A percentile compares a stretch with the other conserved stretches of the same genome.
These are phyloP conservation scores for Crocidura indochinensis DNA, from an alignment of 2,797 vertebrate genomes.

Conservation along the genomic window DNA sequence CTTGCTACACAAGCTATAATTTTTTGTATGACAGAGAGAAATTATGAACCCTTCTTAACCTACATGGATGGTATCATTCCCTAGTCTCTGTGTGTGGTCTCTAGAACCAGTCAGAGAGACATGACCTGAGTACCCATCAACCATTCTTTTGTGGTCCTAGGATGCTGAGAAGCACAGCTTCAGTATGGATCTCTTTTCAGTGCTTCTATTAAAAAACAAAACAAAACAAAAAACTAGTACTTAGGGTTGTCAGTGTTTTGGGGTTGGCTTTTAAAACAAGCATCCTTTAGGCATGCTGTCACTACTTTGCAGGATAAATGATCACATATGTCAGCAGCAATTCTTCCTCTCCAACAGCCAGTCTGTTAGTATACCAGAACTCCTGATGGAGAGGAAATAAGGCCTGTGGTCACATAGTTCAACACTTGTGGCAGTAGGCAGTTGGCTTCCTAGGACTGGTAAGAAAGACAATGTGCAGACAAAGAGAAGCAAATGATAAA, in stretches of 20 bases:
- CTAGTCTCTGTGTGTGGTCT: background rate
- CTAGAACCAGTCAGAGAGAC: background rate
- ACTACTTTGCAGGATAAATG: slow-evolving; percentile 32
- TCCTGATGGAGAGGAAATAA: background rate
- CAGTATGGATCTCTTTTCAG: background rate
- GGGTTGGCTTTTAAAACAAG: slow-evolving; percentile 56
- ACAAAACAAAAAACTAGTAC: background rate
- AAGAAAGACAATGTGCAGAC: slow-evolving; percentile 29
- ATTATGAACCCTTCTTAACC: slow-evolving; percentile 42
- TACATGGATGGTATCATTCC: background rate
- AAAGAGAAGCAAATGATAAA: slow-evolving; percentile 20
- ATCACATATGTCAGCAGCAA: background rate
- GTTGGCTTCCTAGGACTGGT: slow-evolving; percentile 40
- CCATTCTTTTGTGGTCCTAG: background rate
- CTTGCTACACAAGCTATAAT: background rate
- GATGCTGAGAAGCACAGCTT: background rate
- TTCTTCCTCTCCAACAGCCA: background rate
- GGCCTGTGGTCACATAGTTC: background rate
- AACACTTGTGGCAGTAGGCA: slow-evolving; percentile 13
- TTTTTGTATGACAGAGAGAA: slow-evolving; percentile 19
- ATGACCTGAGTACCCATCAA: background rate
- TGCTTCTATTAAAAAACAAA: too few species aligned
- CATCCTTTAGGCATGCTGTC: background rate
- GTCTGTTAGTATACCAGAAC: background rate
- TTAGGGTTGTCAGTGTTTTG: background rate